Evolutionary conservation across 1,140 invertebrate genomes (phyloP).

Genomic region (Zeugodacus cucurbitae): DNA sequence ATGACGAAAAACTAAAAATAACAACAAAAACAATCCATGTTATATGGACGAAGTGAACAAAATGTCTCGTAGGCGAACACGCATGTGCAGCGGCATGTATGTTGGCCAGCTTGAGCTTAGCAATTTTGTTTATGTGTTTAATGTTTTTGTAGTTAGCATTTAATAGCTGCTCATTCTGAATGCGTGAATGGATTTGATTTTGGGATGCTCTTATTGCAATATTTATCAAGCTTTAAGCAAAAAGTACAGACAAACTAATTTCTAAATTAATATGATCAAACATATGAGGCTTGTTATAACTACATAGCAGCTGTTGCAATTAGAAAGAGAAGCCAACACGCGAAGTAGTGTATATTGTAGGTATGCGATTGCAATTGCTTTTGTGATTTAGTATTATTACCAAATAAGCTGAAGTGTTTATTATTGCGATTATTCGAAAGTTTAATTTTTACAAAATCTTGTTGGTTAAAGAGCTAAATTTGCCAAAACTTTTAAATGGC

Average conservation of each 20-base stretch:
- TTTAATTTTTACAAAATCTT: background rate
- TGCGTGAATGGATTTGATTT: slow-evolving; percentile 15
- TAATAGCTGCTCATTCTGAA: background rate
- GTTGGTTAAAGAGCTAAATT: background rate
- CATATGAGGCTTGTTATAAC: background rate
- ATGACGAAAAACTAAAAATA: background rate
- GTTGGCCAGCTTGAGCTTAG: background rate
- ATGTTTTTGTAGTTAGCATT: background rate
- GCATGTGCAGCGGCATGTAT: background rate
- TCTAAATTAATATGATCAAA: background rate
- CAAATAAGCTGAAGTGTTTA: background rate
- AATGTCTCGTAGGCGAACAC: background rate
- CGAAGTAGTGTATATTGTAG: background rate
- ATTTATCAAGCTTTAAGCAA: background rate
- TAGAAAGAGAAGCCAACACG: background rate
- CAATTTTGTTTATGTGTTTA: background rate
- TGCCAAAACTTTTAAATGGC: background rate
- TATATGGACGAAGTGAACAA: background rate
- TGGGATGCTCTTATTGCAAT: background rate
- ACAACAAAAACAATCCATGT: background rate
- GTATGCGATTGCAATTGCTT: background rate
- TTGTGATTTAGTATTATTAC: background rate
- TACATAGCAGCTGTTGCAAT: background rate
- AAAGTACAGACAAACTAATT: background rate
- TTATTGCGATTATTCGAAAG: background rate